A percentile compares a stretch with the other conserved stretches of the same genome.
phyloP scores from a whole-genome alignment of 2,797 vertebrate genomes.

The Sylvia borin region DNA sequence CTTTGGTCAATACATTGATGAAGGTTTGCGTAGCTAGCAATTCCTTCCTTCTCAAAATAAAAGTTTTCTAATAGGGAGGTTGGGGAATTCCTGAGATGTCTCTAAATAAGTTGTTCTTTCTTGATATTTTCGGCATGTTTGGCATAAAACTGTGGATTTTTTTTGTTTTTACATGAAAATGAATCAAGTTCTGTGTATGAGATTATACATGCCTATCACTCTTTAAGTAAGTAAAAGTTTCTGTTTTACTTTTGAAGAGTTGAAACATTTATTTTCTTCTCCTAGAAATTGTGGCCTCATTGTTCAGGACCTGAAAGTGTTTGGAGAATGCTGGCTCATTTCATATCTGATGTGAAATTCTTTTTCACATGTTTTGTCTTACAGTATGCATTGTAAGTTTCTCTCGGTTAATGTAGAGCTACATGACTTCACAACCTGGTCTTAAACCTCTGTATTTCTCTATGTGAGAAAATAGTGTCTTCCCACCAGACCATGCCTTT shows the following conservation, averaged over 20 bases:
- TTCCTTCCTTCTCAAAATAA: background rate
- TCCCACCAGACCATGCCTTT: background rate
- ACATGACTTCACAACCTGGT: background rate
- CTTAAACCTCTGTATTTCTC: background rate
- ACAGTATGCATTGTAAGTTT: background rate
- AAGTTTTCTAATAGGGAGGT: background rate
- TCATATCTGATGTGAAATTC: background rate
- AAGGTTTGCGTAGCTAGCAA: background rate
- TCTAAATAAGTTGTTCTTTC: background rate
- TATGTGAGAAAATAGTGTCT: background rate
- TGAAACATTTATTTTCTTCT: background rate
- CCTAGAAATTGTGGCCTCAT: background rate
- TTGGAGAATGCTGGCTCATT: background rate
- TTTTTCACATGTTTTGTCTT: background rate
- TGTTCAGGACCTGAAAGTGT: background rate
- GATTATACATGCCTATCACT: background rate
- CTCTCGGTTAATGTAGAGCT: background rate
- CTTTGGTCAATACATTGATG: background rate
- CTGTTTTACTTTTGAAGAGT: background rate
- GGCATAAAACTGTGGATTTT: background rate
- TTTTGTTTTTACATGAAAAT: background rate
- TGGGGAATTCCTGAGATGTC: background rate
- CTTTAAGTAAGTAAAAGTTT: background rate
- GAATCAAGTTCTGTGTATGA: background rate
- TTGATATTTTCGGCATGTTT: rapidly evolving